A percentile compares a stretch with the other conserved stretches of the same genome.
These are phyloP conservation scores for Cassiopea xamachana DNA, from an alignment of 30 jellyfish, hydroid and myxozoan species.

Conservation along the genomic window DNA sequence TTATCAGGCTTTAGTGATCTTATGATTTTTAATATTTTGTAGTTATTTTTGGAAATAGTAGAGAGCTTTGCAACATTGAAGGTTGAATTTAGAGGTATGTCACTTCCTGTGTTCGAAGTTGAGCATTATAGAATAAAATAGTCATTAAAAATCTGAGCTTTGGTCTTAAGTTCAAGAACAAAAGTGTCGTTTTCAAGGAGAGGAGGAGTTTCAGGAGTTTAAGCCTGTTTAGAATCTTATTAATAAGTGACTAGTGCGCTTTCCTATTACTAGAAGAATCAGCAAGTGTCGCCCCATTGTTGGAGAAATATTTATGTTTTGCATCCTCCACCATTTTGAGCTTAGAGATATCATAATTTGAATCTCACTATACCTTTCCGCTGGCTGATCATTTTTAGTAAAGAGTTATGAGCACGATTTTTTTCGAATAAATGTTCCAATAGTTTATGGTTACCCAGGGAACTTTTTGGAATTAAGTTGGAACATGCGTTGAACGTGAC, in stretches of 20 bases:
- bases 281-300: no score
- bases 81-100: slow-evolving; percentile 10
- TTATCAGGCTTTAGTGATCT: slow-evolving; percentile 31
- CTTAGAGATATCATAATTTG: no score
- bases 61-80: neutral
- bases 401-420: no score
- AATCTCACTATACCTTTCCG: no score
- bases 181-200: neutral
- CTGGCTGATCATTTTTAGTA: no score
- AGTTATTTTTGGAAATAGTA: slow-evolving; percentile 12
- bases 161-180: slow-evolving; percentile 2
- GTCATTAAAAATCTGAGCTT: slow-evolving; percentile 9
- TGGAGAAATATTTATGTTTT: no score
- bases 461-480: no score
- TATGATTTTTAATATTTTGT: slow-evolving; percentile 4
- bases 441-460: no score
- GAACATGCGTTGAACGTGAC: no score
- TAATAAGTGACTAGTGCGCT: slow-evolving; percentile 44
- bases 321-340: no score
- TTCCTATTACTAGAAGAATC: no score
- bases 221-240: slow-evolving; percentile 8
- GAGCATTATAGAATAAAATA: neutral
- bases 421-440: no score
- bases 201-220: slow-evolving; percentile 32
- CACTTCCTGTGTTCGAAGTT: slow-evolving; percentile 9